Base-by-base conservation (phyloP, 2,113 vertebrate species). In the Balaeniceps rex region DNA sequence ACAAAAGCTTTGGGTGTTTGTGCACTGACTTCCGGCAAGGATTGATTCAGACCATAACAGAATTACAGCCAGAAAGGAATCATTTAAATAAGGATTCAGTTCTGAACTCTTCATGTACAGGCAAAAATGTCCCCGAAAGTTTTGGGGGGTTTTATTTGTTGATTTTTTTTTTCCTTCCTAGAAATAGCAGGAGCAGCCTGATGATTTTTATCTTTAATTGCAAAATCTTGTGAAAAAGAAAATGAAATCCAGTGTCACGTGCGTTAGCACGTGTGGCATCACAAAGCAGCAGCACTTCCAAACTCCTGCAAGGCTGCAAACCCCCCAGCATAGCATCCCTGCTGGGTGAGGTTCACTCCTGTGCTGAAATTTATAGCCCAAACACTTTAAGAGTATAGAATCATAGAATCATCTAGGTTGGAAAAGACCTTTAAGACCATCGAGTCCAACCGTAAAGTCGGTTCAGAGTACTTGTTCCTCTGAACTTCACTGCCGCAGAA, bases 171-270 rank as follows among this genome's bases (percentile, higher is more conserved):
- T 51, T 3, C 10, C 49, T 80, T 49, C 63, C 57, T 44, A 38
- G n/a, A 34, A 70, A 44, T 26, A 55, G 9, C 51, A 60, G 36
- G 34, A 25, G 8, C 18, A n/a, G n/a, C 7, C 28, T 71, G 24
- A 93, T 74, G 69, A 40, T 23, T 83, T 90, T 68, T 83, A 79
- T 55, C 69, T 95, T 87, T 82, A 91, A 57, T 71, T 83, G 65
- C 44, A 93, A 91, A 91, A 40, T 95, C 51, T 61, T 87, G 52
- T 92, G 94, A 83, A 85, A 94, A 82, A 71, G 10, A 42, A 97
- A 89, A 96, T 75, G 63, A 55, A 80, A 57, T 52, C 64, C 82
- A 82, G 40, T 21, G n/a, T 83, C 79, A 61, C 3, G 5, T 44
- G 61, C 5, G 5, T 19, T 36, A 58, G 42, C 18, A 22, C 26